Conservation (phyloP, 2,797 vertebrate species). For the Rhinatrema bivittatum region DNA sequence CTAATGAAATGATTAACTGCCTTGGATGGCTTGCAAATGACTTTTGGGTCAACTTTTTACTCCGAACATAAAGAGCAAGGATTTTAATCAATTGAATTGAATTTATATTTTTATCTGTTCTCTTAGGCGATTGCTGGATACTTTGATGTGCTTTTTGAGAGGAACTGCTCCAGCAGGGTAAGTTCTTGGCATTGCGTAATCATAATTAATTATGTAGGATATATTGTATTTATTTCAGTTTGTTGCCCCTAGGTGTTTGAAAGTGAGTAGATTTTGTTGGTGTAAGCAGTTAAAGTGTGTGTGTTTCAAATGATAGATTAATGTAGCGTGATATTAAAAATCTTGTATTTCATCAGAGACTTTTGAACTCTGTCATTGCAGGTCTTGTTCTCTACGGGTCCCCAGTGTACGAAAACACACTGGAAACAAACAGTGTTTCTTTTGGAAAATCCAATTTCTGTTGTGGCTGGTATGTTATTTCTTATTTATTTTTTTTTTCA, state of each 20-base stretch:
- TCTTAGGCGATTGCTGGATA: slow-evolving; percentile 84
- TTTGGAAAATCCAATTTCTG: slow-evolving; percentile 73
- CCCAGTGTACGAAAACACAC: slow-evolving; percentile 76
- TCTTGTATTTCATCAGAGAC: slow-evolving; percentile 46
- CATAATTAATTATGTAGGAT: slow-evolving; percentile 57
- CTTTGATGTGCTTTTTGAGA: slow-evolving; percentile 91
- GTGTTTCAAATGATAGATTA: slow-evolving; percentile 44
- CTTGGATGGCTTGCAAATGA: too few species aligned
- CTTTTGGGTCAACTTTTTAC: too few species aligned
- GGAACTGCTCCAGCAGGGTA: slow-evolving; percentile 79
- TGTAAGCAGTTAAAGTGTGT: slow-evolving; percentile 49
- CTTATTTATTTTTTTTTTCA: too few species aligned
- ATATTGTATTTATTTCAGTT: slow-evolving; percentile 39
- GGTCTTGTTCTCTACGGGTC: slow-evolving; percentile 88
- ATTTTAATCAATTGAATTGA: too few species aligned
- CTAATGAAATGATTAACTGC: too few species aligned
- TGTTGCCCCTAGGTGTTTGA: slow-evolving; percentile 47
- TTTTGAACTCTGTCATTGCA: slow-evolving; percentile 55
- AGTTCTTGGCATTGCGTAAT: slow-evolving; percentile 52
- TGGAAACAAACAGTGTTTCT: slow-evolving; percentile 93
- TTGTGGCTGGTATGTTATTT: slow-evolving; percentile 68
- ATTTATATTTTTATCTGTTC: slow-evolving; percentile 7
- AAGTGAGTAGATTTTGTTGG: slow-evolving; percentile 49
- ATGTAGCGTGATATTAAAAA: slow-evolving; percentile 50
- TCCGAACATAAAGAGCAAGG: too few species aligned